Evolutionary conservation across 2,888 invertebrate genomes (phyloP), one percentile per base, ranked within the genome.

Genomic region (Incurvaria masculella): DNA sequence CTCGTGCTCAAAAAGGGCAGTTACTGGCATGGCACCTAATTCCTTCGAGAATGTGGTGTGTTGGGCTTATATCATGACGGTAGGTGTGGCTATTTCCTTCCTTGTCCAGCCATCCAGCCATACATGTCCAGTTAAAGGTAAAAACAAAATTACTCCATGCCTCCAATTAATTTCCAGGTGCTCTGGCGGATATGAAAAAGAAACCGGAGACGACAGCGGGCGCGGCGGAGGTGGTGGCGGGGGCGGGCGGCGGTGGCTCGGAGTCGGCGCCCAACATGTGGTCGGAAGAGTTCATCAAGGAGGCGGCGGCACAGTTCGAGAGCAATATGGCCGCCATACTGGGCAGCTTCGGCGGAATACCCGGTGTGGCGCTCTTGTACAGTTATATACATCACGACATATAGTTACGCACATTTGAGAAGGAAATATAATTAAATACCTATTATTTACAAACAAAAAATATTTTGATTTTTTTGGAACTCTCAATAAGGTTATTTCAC

Each of bases 211-310:
- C 4, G 40, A 46, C 19, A 47, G 50, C 45, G 33, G 55, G 33
- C 45, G 55, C 5, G 5, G 5, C 5, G 10, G 5, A 4, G 4
- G 23, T 23, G 5, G 23, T 49, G 21, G 58, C 52, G 1, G 51
- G 55, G 0, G 60, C 57, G 0, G 70, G 67, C 6, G 53, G 64
- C 0, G 4, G 5, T 4, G 23, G 10, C 23, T 10, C 23, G 10
- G 23, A 4, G 10, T 10, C 10, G 23, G 62, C 69, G 0, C 73
- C 75, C 44, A 85, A 83, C 57, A 71, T 84, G 56, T 89, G 88
- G 88, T 82, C 84, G 1, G 84, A 87, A 49, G 88, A 89, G 61
- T 89, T 89, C 58, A 81, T 89, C 2, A 83, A 83, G 56, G 84
- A 88, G 61, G 86, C 87, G 0, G 85, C 87, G 0, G 76, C 82